These are phyloP conservation scores for Arrhopalites spinosus DNA, from an alignment of 2,888 invertebrate genomes.

Conservation along the genomic window DNA sequence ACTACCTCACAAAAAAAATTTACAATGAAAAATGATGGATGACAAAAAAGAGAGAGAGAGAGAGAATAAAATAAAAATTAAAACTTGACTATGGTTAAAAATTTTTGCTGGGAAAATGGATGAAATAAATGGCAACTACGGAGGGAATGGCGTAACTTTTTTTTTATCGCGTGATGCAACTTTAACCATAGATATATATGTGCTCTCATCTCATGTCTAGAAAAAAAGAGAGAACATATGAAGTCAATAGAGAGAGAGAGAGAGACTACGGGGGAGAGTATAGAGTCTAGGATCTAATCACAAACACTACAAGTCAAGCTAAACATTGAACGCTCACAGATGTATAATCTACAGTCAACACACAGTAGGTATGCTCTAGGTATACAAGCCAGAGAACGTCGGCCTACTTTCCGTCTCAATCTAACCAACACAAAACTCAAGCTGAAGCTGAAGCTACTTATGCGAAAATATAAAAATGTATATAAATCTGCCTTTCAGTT, in stretches of 20 bases:
- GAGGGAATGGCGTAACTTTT: constrained; percentile 44
- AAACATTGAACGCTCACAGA: constrained; percentile 8
- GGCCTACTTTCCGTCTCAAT: constrained; percentile 44
- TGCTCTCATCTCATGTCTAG: not conserved
- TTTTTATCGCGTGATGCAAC: constrained; percentile 49
- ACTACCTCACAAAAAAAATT: too few relatives aligned
- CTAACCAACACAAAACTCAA: not conserved
- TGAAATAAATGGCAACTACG: constrained; percentile 43
- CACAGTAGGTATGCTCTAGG: not conserved
- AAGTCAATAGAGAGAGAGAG: not conserved
- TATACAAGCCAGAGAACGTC: constrained; percentile 41
- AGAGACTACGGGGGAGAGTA: not conserved
- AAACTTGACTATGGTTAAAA: constrained; percentile 17
- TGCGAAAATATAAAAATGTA: constrained; percentile 20
- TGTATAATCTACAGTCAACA: constrained; percentile 16
- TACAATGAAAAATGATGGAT: too few relatives aligned
- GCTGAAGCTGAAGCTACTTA: not conserved
- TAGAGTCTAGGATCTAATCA: not conserved
- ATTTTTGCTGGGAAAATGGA: constrained; percentile 27
- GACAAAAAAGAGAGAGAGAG: too few relatives aligned
- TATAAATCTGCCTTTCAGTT: not conserved
- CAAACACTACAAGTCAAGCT: not conserved
- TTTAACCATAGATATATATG: not conserved
- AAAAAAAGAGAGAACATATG: not conserved
- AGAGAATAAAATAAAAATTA: not conserved